These are phyloP conservation scores for Dasypogon diadema DNA, from an alignment of 2,888 invertebrate species.

Conservation along the genomic window DNA sequence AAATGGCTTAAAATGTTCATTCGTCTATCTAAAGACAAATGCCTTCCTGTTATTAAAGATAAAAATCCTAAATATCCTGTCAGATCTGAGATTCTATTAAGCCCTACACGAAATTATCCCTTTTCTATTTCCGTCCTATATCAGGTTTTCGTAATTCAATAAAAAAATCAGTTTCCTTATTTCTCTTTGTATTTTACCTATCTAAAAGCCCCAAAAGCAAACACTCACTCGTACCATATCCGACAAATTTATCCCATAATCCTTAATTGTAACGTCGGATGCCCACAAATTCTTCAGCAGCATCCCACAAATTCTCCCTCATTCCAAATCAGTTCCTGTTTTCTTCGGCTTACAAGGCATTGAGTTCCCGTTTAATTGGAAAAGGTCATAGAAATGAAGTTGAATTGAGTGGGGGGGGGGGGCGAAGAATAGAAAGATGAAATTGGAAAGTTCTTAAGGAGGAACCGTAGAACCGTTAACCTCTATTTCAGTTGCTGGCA, in stretches of 20 bases:
- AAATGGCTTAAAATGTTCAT: too few species aligned
- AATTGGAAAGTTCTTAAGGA: slow-evolving; percentile 9
- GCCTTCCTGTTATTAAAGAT: neutral
- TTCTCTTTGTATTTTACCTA: neutral
- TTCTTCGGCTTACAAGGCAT: slow-evolving; percentile 24
- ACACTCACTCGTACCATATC: neutral
- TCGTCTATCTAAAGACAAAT: too few species aligned
- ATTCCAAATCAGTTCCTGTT: neutral
- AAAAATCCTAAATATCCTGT: neutral
- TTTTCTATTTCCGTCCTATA: neutral
- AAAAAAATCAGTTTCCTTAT: slow-evolving; percentile 1
- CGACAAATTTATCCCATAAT: slow-evolving; percentile 3
- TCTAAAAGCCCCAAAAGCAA: neutral
- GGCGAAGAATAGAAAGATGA: neutral
- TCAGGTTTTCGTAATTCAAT: slow-evolving; percentile 1
- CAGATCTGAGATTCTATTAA: neutral
- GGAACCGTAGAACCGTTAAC: neutral
- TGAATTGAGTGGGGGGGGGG: slow-evolving; percentile 20
- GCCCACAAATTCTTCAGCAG: neutral
- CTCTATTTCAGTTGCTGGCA: slow-evolving; percentile 10
- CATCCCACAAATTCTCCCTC: neutral
- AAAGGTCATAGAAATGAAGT: slow-evolving; percentile 27
- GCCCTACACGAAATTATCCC: neutral
- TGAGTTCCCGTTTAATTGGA: slow-evolving; percentile 32
- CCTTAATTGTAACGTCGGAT: neutral